These are phyloP conservation scores for Tylochromis polylepis DNA, from an alignment of 2,113 vertebrate genomes.

Conservation along the genomic window DNA sequence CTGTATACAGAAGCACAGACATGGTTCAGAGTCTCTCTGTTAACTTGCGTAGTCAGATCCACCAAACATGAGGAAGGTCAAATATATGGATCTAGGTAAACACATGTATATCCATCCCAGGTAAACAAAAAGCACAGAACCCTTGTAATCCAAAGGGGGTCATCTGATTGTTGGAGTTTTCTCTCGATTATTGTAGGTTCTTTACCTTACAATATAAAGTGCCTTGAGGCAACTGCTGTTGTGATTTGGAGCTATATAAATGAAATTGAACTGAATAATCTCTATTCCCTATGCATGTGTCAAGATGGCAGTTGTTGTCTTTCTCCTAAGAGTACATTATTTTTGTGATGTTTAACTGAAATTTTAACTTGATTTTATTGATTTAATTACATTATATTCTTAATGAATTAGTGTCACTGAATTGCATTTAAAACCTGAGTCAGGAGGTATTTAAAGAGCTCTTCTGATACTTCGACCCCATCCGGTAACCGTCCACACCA, in stretches of 20 bases:
- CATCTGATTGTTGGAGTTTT: too few species aligned
- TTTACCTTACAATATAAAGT: too few species aligned
- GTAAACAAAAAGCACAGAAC: not conserved
- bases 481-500: too few species aligned
- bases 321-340: not conserved
- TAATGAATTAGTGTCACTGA: too few species aligned
- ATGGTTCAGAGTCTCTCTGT: not conserved
- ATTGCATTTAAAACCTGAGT: too few species aligned
- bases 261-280: not conserved
- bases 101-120: not conserved
- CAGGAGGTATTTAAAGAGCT: too few species aligned
- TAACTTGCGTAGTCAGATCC: not conserved
- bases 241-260: too few species aligned
- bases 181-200: too few species aligned
- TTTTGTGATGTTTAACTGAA: not conserved
- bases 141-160: not conserved
- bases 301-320: not conserved
- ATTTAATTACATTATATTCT: not conserved
- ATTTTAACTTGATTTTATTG: not conserved
- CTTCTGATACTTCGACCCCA: too few species aligned
- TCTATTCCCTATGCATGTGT: not conserved
- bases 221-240: too few species aligned
- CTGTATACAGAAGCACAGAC: conserved; percentile 71
- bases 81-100: not conserved
- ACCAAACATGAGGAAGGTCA: not conserved